Conservation (phyloP, 2,797 vertebrate genomes). For the Sebastes kiyomatsui region DNA sequence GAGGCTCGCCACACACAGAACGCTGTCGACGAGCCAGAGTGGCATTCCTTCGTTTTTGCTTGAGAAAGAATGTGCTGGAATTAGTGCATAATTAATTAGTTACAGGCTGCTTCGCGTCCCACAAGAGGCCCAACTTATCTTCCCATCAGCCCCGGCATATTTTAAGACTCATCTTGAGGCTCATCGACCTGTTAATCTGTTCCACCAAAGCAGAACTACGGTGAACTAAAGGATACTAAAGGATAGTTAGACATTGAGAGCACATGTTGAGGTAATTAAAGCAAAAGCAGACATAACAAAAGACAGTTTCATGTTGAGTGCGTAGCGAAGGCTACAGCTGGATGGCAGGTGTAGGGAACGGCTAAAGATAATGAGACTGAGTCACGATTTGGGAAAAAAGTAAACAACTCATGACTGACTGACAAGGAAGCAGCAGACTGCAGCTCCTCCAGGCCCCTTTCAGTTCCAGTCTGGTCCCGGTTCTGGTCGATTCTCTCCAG, state of each 20-base stretch:
- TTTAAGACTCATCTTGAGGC: constrained; percentile 19
- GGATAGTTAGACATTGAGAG: not conserved
- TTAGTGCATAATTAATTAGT: constrained; percentile 65
- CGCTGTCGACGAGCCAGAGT: constrained; percentile 12
- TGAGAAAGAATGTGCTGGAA: constrained; percentile 35
- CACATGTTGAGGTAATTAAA: constrained; percentile 6
- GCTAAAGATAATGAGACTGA: constrained; percentile 49
- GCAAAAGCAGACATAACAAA: constrained; percentile 3
- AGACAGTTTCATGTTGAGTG: constrained; percentile 24
- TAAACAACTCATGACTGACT: constrained; percentile 49
- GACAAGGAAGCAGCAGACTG: constrained; percentile 12
- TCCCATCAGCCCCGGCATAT: constrained; percentile 30
- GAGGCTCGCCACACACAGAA: constrained; percentile 55
- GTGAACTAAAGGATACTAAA: not conserved
- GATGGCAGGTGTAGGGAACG: constrained; percentile 51
- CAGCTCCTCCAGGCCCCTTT: not conserved
- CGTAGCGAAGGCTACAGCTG: constrained; percentile 47
- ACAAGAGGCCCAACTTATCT: constrained; percentile 9
- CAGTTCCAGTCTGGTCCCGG: not conserved
- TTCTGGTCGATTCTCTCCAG: constrained; percentile 5
- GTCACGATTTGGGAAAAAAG: constrained; percentile 39
- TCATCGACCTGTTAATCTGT: constrained; percentile 23
- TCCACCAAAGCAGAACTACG: not conserved
- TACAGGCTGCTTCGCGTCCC: constrained; percentile 43
- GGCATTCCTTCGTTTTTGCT: constrained; percentile 40